phyloP scores from a whole-genome alignment of 2,888 invertebrate species.

The Eilema depressum region DNA sequence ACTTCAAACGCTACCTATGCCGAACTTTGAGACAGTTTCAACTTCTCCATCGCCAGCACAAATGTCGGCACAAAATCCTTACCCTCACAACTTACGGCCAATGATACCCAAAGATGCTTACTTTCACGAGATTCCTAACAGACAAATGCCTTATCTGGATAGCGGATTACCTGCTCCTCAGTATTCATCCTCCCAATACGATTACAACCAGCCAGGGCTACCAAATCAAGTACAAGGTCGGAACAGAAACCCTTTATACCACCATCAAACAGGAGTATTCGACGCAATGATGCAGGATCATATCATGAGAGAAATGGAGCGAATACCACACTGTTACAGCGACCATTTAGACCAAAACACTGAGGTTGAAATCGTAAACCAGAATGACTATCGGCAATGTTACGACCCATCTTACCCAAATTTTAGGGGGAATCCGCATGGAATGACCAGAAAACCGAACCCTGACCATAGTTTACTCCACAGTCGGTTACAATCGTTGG shows the following conservation, averaged over 20 bases:
- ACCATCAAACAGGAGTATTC: conserved; percentile 79
- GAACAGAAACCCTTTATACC: conserved; percentile 79
- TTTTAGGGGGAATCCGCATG: conserved; percentile 67
- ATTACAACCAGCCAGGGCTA: conserved; percentile 72
- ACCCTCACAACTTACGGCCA: conserved; percentile 65
- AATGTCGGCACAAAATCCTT: conserved; percentile 49
- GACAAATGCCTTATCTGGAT: conserved; percentile 77
- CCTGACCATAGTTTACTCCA: conserved; percentile 80
- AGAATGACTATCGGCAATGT: conserved; percentile 79
- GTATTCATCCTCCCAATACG: conserved; percentile 67
- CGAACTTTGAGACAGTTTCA: conserved; percentile 87
- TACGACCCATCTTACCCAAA: conserved; percentile 70
- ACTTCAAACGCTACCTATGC: conserved; percentile 82
- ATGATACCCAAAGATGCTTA: conserved; percentile 88
- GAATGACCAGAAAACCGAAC: conserved; percentile 67
- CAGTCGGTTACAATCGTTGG: conserved; percentile 80
- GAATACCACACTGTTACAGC: conserved; percentile 83
- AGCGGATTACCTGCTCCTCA: conserved; percentile 68
- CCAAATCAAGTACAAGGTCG: conserved; percentile 72
- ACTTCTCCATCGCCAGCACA: conserved; percentile 78
- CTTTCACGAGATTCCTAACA: conserved; percentile 87
- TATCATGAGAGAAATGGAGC: conserved; percentile 81
- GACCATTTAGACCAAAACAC: conserved; percentile 81
- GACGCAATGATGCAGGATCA: conserved; percentile 86
- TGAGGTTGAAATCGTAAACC: conserved; percentile 81